Evolutionary conservation across 2,113 vertebrate species (phyloP).

Genomic region (Trogon melanurus): DNA sequence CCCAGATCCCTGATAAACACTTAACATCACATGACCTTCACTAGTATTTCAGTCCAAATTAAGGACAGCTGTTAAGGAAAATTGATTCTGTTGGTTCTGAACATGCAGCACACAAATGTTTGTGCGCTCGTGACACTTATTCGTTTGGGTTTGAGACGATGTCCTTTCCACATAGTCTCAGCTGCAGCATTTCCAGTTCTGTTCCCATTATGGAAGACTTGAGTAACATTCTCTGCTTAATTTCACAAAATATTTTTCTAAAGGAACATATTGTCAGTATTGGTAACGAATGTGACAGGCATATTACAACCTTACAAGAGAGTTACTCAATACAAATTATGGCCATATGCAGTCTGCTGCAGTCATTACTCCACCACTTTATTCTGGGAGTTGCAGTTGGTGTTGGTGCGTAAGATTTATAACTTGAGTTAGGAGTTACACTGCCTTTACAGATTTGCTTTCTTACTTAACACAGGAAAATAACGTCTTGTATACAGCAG

Average conservation of each 20-base stretch:
- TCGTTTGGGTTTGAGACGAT: neutral
- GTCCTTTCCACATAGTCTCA: neutral
- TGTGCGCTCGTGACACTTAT: neutral
- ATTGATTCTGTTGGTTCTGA: neutral
- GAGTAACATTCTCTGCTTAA: neutral
- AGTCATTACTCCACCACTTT: neutral
- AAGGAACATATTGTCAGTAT: neutral
- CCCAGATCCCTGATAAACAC: neutral
- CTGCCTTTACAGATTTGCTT: neutral
- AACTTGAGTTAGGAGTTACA: neutral
- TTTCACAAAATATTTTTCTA: neutral
- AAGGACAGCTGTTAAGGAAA: neutral
- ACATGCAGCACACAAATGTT: neutral
- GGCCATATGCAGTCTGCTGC: neutral
- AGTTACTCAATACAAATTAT: neutral
- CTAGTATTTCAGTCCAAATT: neutral
- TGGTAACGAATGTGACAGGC: neutral
- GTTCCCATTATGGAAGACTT: neutral
- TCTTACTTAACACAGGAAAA: neutral
- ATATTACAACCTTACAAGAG: neutral
- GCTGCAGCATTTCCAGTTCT: constrained; percentile 8
- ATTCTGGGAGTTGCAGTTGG: neutral
- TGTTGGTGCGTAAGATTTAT: neutral
- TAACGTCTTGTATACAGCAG: neutral
- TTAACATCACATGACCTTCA: neutral